A percentile compares a stretch with the other conserved stretches of the same genome.
Conservation (phyloP, 2,888 invertebrate species). For the Electrophaes corylata region DNA sequence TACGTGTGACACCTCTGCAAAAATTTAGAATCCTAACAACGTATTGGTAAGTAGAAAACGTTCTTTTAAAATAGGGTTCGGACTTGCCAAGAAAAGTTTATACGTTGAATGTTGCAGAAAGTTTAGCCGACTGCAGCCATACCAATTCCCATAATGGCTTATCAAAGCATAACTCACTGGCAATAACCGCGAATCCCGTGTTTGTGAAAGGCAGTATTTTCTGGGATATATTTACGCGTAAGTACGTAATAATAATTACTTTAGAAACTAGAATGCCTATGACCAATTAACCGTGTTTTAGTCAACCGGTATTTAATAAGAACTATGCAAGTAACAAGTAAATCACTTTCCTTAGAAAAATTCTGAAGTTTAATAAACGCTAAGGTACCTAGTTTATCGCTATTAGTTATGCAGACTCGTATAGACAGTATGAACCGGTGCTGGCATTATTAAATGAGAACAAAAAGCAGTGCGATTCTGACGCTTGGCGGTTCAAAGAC, state of each 20-base stretch:
- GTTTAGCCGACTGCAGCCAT: constrained; percentile 16
- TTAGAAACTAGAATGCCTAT: not conserved
- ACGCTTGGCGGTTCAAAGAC: constrained; percentile 22
- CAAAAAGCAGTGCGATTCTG: constrained; percentile 21
- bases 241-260: constrained; percentile 2
- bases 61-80: constrained; percentile 9
- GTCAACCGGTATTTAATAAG: no score
- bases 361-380: constrained; percentile 5
- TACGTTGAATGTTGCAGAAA: constrained; percentile 19
- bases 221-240: constrained; percentile 7
- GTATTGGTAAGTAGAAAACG: constrained; percentile 6
- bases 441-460: constrained; percentile 24
- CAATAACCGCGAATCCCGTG: constrained; percentile 16
- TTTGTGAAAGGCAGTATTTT: constrained; percentile 12
- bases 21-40: constrained; percentile 9
- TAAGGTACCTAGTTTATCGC: constrained; percentile 1
- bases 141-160: constrained; percentile 22
- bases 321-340: not conserved
- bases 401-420: constrained; percentile 8
- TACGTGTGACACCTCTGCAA: constrained; percentile 1
- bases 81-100: constrained; percentile 12
- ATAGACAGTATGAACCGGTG: constrained; percentile 9
- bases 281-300: not conserved
- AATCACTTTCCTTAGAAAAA: not conserved
- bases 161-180: constrained; percentile 22